Percentiles rank a stretch among this genome's conserved stretches.
These are phyloP conservation scores for Triplophysa bombifrons DNA, from an alignment of 2,797 vertebrate species.

Conservation along the genomic window DNA sequence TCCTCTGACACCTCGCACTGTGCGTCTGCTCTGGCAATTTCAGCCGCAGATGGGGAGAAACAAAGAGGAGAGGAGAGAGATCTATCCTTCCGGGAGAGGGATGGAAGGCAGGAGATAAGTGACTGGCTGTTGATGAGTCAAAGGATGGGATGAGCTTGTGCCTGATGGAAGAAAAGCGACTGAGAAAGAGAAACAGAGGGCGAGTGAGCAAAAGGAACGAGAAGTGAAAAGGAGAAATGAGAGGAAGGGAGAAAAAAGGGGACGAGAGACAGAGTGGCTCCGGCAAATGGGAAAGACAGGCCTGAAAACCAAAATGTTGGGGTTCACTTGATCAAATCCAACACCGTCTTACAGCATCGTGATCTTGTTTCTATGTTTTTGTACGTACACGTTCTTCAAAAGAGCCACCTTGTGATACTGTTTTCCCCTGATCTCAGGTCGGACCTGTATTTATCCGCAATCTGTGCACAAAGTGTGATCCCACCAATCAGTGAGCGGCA, in stretches of 20 bases:
- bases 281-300: neutral
- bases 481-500: conserved; percentile 61
- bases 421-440: too few species aligned
- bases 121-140: conserved; percentile 74
- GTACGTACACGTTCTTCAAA: too few species aligned
- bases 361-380: too few species aligned
- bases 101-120: conserved; percentile 71
- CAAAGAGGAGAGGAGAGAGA: conserved; percentile 67
- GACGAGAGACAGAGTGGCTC: conserved; percentile 32
- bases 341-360: neutral
- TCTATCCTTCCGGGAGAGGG: conserved; percentile 66
- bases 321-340: neutral
- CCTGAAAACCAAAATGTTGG: neutral
- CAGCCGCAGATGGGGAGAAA: conserved; percentile 73
- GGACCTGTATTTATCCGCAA: neutral
- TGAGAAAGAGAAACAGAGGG: conserved; percentile 12
- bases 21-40: conserved; percentile 51
- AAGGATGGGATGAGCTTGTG: conserved; percentile 63
- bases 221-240: neutral
- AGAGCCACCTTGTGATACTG: too few species aligned
- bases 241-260: conserved; percentile 41
- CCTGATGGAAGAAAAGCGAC: conserved; percentile 20
- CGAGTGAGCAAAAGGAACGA: neutral
- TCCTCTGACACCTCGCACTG: conserved; percentile 66
- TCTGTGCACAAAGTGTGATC: conserved; percentile 24